phyloP scores from a whole-genome alignment of 2,797 vertebrate species.

The Sebastes glaucus region DNA sequence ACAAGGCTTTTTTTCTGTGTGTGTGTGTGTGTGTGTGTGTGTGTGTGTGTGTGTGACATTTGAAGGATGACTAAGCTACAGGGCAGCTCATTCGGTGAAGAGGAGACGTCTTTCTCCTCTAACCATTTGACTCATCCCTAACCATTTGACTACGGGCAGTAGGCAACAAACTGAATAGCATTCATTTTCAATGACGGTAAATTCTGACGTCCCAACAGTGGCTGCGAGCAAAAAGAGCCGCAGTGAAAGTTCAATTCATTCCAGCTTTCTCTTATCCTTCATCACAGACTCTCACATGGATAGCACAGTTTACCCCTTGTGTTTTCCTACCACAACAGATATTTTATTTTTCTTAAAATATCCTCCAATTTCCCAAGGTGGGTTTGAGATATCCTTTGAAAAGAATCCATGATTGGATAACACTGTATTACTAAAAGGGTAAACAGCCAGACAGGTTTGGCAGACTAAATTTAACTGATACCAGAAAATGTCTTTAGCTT shows the following conservation, averaged over 20 bases:
- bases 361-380: neutral
- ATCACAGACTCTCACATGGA: neutral
- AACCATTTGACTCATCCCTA: conserved; percentile 74
- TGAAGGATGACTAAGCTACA: conserved; percentile 67
- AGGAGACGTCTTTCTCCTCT: conserved; percentile 66
- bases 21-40: neutral
- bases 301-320: neutral
- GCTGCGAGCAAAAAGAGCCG: conserved; percentile 8
- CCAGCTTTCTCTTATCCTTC: neutral
- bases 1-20: neutral
- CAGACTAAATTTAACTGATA: conserved; percentile 16
- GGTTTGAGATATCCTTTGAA: neutral
- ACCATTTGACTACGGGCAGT: no score
- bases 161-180: conserved; percentile 46
- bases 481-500: conserved; percentile 11
- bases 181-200: conserved; percentile 42
- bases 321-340: neutral
- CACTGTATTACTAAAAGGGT: neutral
- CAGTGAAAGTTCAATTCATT: conserved; percentile 10
- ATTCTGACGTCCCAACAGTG: conserved; percentile 21
- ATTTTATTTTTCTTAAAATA: neutral
- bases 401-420: conserved; percentile 1
- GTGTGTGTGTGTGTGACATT: conserved; percentile 53
- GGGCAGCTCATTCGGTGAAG: conserved; percentile 54
- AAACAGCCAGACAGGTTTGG: conserved; percentile 11